Evolutionary conservation across 2,797 vertebrate genomes (phyloP), one percentile per base, ranked within the genome.

Genomic region (Gymnocypris eckloni): DNA sequence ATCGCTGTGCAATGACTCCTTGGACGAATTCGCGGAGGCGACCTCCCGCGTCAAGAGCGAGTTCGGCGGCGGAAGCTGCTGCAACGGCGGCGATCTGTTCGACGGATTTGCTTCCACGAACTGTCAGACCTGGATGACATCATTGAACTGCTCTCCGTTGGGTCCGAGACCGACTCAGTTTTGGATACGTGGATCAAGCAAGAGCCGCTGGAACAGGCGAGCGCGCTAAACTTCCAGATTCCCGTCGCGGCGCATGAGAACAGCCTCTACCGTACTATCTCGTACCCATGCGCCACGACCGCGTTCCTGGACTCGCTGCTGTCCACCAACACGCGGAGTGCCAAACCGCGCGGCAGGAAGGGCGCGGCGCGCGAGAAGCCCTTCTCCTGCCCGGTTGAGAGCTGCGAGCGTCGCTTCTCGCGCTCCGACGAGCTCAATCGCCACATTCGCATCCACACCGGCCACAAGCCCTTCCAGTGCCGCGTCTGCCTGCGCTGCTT

Each of bases 391-490:
- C 95, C 96, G 0, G 94, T 98, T 89, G 96, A 96, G 76, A 98
- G 93, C 69, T 98, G 98, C 87, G 93, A 97, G 86, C 94, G 97
- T 41, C 97, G 97, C 92, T 99, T 99, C 85, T 98, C 98, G 64
- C 95, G 98, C 90, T 98, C 98, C 0, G 98, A 98, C 50, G 97
- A 98, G 90, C 96, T 98, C 73, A 98, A 97, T 92, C 91, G 98
- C 82, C 98, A 98, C 93, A 95, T 98, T 89, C 97, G 98, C 88
- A 98, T 98, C 92, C 98, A 99, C 90, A 98, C 98, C 0, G 98
- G 98, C 20, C 98, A 99, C 95, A 98, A 98, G 76, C 98, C 97
- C 41, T 99, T 99, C 94, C 97, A 97, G 94, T 99, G 98, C 92
- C 91, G 96, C 87, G 96, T 98, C 91, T 99, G 98, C 93, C 87